Base-by-base conservation (phyloP, 2,113 vertebrate species). In the Heterotis niloticus region DNA sequence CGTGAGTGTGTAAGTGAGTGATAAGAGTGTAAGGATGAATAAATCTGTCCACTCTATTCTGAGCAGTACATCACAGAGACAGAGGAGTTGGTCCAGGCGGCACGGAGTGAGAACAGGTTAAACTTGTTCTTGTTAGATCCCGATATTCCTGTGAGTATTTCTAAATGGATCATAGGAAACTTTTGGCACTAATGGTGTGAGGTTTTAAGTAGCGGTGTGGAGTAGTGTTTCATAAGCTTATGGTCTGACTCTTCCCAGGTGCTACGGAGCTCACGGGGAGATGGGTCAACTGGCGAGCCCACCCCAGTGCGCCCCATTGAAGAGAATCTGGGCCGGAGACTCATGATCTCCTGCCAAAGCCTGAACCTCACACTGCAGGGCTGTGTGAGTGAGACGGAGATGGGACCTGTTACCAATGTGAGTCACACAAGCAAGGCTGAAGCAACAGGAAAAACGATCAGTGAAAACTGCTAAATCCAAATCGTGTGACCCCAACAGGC, bases 41-140 rank as follows among this genome's bases (percentile, higher is more conserved):
- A 71, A 18, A 13, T 23, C 13, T 64, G 11, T 77, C 26, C 60
- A 4, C 59, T n/a, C 29, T 82, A 44, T 77, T 16, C 75, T 17
- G n/a, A 23, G 28, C 82, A 99, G 98, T 99, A 98, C 81, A 94
- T 96, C 85, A 92, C 92, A 20, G 98, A 99, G 92, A 98, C 96
- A 11, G 97, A 99, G 85, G 96, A 98, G 81, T 89, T 89, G 0
- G 94, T 96, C 75, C 94, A 92, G 87, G 88, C 88, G 17, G 94
- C 92, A 73, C 90, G 98, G 83, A 93, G 93, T 84, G 84, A 91
- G 77, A 95, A 97, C 80, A 88, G 98, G 16, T 84, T 99, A 7
- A 99, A 99, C 86, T 91, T 99, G 64, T 99, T 99, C 87, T 98
- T 95, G 0, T 90, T 99, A 84, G 96, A 99, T 85, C 95, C 96